Percentiles rank a stretch among this genome's conserved stretches.
Conservation (phyloP, 2,113 vertebrate genomes). For the Ceratotherium simum region DNA sequence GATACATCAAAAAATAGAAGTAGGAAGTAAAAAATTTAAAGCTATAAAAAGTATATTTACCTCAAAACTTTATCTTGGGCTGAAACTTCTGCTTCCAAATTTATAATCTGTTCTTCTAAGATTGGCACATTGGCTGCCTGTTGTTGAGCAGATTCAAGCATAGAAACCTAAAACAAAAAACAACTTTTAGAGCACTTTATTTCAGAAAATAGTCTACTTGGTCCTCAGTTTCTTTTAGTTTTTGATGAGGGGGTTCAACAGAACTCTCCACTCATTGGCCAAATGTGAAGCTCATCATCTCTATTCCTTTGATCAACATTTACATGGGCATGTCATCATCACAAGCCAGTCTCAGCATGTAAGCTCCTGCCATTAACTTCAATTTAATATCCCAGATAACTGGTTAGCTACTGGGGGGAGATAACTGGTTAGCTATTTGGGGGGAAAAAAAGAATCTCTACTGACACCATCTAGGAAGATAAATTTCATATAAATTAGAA, state of each 20-base stretch:
- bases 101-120: slow-evolving; percentile 91
- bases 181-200: slow-evolving; percentile 21
- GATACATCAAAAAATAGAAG: slow-evolving; percentile 24
- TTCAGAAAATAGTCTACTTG: slow-evolving; percentile 36
- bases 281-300: neutral
- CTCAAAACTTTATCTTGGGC: slow-evolving; percentile 91
- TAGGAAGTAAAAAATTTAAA: slow-evolving; percentile 23
- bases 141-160: slow-evolving; percentile 86
- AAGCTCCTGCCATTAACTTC: neutral
- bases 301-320: neutral
- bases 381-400: neutral
- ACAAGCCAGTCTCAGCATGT: neutral
- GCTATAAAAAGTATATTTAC: slow-evolving; percentile 80
- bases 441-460: neutral
- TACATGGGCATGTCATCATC: neutral
- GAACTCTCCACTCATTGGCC: neutral
- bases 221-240: neutral
- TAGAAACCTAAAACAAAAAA: slow-evolving; percentile 87
- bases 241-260: neutral
- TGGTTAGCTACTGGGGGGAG: neutral
- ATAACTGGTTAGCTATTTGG: neutral
- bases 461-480: neutral
- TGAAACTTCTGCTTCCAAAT: slow-evolving; percentile 92
- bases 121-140: slow-evolving; percentile 85
- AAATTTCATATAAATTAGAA: neutral